These are phyloP conservation scores for Nemoura dubitans DNA, from an alignment of 2,888 invertebrate species.

Conservation along the genomic window DNA sequence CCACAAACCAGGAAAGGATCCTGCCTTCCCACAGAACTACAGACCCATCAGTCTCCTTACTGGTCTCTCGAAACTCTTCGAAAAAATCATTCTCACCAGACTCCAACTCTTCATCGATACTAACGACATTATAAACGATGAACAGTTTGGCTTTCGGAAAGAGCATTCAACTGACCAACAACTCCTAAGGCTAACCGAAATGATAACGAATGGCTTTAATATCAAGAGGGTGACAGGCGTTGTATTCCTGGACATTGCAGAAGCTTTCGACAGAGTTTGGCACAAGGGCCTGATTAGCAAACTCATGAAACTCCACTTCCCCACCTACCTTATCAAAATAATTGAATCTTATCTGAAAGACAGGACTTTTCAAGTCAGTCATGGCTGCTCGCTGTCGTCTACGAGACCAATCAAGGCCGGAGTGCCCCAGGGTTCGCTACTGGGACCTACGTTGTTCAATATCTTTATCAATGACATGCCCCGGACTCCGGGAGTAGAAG, in stretches of 20 bases:
- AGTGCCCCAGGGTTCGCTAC: slow-evolving; percentile 31
- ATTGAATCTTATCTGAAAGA: slow-evolving; percentile 10
- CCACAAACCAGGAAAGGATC: slow-evolving; percentile 53
- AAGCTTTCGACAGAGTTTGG: background rate
- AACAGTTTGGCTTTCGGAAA: background rate
- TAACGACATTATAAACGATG: background rate
- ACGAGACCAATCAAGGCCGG: slow-evolving; percentile 8
- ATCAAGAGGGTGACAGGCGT: background rate
- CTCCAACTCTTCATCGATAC: background rate
- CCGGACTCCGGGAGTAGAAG: background rate
- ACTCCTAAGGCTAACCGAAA: background rate
- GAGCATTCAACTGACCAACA: background rate
- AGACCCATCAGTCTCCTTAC: slow-evolving; percentile 53
- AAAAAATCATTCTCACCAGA: background rate
- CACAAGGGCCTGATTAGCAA: background rate
- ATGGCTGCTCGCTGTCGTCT: background rate
- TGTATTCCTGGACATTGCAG: background rate
- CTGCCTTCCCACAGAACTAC: slow-evolving; percentile 47
- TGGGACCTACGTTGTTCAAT: slow-evolving; percentile 19
- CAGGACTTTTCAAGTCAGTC: slow-evolving; percentile 17
- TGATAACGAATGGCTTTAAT: background rate
- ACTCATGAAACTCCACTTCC: slow-evolving; percentile 1
- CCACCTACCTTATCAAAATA: background rate
- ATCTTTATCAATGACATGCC: slow-evolving; percentile 15
- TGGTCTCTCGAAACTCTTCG: background rate